Evolutionary conservation across 2,888 invertebrate species (phyloP).

Genomic region (Drosophila conformis): DNA sequence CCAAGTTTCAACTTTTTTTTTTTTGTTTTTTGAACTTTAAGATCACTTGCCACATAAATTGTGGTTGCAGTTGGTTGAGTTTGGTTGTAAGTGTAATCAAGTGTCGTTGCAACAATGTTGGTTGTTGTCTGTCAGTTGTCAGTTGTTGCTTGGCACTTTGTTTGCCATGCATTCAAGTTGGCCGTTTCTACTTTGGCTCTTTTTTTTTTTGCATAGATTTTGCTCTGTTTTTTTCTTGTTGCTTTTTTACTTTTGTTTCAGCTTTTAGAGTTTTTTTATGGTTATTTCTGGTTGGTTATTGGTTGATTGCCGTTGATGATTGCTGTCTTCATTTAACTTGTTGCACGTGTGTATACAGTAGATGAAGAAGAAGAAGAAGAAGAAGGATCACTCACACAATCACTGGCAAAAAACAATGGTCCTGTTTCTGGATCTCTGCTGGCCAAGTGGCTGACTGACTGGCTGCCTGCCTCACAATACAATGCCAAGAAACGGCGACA

Average conservation of each 20-base stretch:
- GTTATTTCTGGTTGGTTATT: background rate
- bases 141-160: slow-evolving; percentile 24
- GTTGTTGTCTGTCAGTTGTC: slow-evolving; percentile 17
- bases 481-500: slow-evolving; percentile 82
- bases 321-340: background rate
- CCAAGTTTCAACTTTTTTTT: background rate
- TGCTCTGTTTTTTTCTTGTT: slow-evolving; percentile 10
- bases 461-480: slow-evolving; percentile 62
- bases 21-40: background rate
- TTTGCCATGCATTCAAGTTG: slow-evolving; percentile 55
- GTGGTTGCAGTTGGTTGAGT: background rate
- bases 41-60: background rate
- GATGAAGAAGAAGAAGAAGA: too few species aligned
- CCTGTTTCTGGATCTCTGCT: slow-evolving; percentile 7
- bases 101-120: slow-evolving; percentile 7
- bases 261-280: slow-evolving; percentile 19
- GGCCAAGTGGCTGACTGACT: slow-evolving; percentile 58
- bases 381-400: slow-evolving; percentile 20
- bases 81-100: slow-evolving; percentile 15
- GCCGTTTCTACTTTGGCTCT: slow-evolving; percentile 36
- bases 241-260: slow-evolving; percentile 1
- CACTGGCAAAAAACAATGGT: slow-evolving; percentile 21
- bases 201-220: slow-evolving; percentile 27
- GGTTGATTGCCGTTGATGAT: background rate
- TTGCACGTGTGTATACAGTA: background rate